phyloP scores from a whole-genome alignment of 1,140 invertebrate genomes.

The Sitodiplosis mosellana region DNA sequence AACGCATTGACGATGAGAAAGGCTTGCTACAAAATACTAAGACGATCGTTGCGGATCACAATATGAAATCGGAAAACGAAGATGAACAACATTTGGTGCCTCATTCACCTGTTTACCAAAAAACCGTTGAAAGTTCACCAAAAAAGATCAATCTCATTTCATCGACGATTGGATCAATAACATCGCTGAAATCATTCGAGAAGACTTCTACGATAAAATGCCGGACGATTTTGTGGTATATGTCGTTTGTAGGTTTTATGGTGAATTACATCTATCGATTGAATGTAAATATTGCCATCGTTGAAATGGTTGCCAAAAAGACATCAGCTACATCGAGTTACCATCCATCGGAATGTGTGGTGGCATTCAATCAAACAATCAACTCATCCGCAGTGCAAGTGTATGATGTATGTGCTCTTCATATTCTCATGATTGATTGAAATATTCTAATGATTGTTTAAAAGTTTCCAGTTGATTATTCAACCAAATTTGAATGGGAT shows the following conservation, averaged over 20 bases:
- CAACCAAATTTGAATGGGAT: conserved; percentile 31
- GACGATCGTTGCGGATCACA: no score
- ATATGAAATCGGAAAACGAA: no score
- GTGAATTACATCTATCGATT: conserved; percentile 66
- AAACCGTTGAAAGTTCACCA: no score
- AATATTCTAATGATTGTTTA: background rate
- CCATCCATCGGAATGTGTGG: background rate
- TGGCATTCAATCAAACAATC: conserved; percentile 13
- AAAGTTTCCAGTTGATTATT: background rate
- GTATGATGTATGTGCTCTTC: conserved; percentile 10
- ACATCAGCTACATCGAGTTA: conserved; percentile 6
- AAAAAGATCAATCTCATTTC: no score
- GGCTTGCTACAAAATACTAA: no score
- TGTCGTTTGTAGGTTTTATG: conserved; percentile 52
- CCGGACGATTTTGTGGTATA: conserved; percentile 36
- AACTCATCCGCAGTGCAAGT: conserved; percentile 15
- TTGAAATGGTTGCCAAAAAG: conserved; percentile 49
- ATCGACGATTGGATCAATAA: background rate
- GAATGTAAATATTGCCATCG: conserved; percentile 71
- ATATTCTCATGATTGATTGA: background rate
- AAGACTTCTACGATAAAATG: background rate
- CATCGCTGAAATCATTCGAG: background rate
- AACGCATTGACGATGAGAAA: no score
- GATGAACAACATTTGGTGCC: no score
- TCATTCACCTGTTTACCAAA: no score